These are phyloP conservation scores for Stomatorhinus walkeri DNA, from an alignment of 2,797 vertebrate species.

Conservation along the genomic window DNA sequence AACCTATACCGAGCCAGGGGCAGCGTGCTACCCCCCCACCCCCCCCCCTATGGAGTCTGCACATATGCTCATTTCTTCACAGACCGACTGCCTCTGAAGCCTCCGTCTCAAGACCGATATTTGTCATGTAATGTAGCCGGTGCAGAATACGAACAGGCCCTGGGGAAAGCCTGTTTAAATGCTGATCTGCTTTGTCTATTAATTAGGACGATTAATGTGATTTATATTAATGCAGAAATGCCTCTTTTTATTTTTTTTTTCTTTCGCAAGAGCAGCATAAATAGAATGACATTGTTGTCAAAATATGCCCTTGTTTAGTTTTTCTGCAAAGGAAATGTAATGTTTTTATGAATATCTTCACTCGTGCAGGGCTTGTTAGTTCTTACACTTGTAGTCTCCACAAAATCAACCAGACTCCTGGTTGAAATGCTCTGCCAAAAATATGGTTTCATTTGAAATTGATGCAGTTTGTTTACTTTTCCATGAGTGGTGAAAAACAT, in stretches of 20 bases:
- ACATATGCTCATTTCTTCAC: constrained; percentile 21
- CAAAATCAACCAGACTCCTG: neutral
- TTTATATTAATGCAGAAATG: constrained; percentile 65
- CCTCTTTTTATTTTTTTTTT: constrained; percentile 59
- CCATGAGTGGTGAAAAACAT: neutral
- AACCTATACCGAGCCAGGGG: neutral
- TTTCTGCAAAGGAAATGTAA: neutral
- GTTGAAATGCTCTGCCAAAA: neutral
- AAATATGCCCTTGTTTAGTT: constrained; percentile 12
- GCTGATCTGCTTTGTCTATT: constrained; percentile 47
- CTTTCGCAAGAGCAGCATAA: constrained; percentile 61
- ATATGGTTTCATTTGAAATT: neutral
- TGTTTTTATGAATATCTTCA: neutral
- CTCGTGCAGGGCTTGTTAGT: neutral
- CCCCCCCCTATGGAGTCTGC: constrained; percentile 35
- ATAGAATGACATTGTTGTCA: constrained; percentile 40
- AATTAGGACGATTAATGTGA: constrained; percentile 63
- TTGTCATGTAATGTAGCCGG: constrained; percentile 64
- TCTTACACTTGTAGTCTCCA: neutral
- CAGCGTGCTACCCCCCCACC: neutral
- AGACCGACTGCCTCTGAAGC: constrained; percentile 23
- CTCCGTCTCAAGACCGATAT: constrained; percentile 52
- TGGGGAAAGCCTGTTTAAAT: constrained; percentile 57
- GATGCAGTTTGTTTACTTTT: neutral
- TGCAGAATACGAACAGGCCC: constrained; percentile 53